These are phyloP conservation scores for Lonchura striata DNA, from an alignment of 2,113 vertebrate species.

Conservation along the genomic window DNA sequence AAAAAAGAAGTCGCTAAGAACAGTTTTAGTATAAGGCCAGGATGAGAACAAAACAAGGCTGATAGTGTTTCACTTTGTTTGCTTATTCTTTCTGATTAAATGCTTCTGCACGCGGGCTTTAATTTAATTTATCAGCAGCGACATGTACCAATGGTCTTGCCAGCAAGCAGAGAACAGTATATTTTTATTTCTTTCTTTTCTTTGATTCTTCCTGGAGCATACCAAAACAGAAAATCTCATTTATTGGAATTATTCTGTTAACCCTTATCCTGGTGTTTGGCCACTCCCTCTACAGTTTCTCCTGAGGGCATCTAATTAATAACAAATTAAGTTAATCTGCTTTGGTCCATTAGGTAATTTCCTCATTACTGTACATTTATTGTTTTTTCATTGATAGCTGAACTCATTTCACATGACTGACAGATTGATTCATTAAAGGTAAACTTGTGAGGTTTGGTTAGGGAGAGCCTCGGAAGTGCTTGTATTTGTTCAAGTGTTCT, in stretches of 20 bases:
- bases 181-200: background rate
- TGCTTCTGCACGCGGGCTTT: constrained; percentile 34
- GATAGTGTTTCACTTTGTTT: constrained; percentile 38
- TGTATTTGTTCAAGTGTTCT: background rate
- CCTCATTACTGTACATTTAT: constrained; percentile 49
- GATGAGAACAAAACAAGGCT: constrained; percentile 14
- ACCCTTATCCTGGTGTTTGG: background rate
- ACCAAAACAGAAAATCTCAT: background rate
- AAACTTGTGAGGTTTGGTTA: background rate
- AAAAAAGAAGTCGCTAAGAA: constrained; percentile 23
- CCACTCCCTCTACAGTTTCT: constrained; percentile 13
- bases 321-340: constrained; percentile 54
- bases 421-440: background rate
- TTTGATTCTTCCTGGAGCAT: background rate
- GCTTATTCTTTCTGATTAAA: constrained; percentile 36
- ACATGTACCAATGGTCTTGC: constrained; percentile 10
- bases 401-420: constrained; percentile 47
- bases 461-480: background rate
- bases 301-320: constrained; percentile 53
- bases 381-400: constrained; percentile 53
- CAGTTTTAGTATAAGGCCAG: background rate
- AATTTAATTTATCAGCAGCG: constrained; percentile 58
- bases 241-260: constrained; percentile 27
- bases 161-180: constrained; percentile 10
- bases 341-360: constrained; percentile 57